phyloP scores from a whole-genome alignment of 2,113 vertebrate species.

The Xiphophorus maculatus region DNA sequence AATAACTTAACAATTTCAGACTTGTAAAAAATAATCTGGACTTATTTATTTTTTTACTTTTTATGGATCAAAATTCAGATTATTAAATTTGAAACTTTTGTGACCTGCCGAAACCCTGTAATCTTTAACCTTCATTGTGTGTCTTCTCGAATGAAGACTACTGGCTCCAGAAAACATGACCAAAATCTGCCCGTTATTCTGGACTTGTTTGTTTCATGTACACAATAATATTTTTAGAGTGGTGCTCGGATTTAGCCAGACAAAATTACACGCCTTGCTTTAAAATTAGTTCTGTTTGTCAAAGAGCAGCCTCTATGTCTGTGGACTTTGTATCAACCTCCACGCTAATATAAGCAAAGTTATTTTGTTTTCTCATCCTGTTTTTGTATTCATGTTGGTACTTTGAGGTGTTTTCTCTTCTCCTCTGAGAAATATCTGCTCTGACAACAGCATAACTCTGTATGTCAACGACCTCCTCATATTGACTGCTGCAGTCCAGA shows the following conservation, averaged over 20 bases:
- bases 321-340: background rate
- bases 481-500: constrained; percentile 54
- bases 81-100: background rate
- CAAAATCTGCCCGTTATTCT: background rate
- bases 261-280: constrained; percentile 5
- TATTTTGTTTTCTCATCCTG: background rate
- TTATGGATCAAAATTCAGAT: background rate
- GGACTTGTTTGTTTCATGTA: background rate
- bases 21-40: background rate
- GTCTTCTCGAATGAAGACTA: background rate
- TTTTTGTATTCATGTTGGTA: background rate
- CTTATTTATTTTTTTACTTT: background rate
- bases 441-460: constrained; percentile 25
- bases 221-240: background rate
- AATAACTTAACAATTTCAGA: background rate
- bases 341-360: background rate
- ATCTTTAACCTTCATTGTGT: background rate
- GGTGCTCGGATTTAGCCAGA: constrained; percentile 10
- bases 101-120: background rate
- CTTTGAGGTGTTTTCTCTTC: constrained; percentile 6
- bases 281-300: constrained; percentile 2
- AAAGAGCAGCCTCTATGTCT: background rate
- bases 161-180: background rate
- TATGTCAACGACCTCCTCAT: constrained; percentile 33
- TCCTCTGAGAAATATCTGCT: background rate